A percentile compares a stretch with the other conserved stretches of the same genome.
These are phyloP conservation scores for Rattus rattus DNA, from an alignment of 2,113 vertebrate genomes.

Conservation along the genomic window DNA sequence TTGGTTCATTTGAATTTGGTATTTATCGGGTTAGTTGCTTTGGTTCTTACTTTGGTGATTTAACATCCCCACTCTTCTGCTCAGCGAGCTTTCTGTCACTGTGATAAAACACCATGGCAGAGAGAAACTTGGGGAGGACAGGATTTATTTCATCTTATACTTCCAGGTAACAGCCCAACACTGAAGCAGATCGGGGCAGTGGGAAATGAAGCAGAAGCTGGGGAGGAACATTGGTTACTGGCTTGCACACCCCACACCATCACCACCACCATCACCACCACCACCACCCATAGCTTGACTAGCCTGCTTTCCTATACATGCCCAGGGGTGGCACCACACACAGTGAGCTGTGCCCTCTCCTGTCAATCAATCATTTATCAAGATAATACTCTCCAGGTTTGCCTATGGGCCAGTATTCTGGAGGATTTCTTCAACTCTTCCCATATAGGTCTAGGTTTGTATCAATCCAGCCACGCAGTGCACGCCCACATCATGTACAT, in stretches of 20 bases:
- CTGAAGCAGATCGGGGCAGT: background rate
- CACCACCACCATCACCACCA: too few species aligned
- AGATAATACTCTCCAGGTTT: background rate
- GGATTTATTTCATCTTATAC: background rate
- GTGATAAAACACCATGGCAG: background rate
- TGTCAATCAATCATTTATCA: background rate
- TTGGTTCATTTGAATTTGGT: background rate
- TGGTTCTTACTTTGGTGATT: background rate
- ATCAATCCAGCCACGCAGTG: background rate
- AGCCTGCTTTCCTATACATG: background rate
- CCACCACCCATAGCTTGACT: background rate
- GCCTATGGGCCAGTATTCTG: background rate
- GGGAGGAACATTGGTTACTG: background rate
- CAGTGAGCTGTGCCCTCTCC: background rate
- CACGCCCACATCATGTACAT: background rate
- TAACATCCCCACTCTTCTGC: background rate
- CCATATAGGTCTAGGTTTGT: background rate
- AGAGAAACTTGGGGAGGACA: background rate
- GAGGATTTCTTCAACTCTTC: background rate
- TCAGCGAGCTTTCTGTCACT: background rate
- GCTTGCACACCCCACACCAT: too few species aligned
- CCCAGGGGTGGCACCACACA: background rate
- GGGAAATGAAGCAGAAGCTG: background rate
- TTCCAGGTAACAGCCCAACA: background rate
- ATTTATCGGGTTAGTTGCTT: background rate